These are phyloP conservation scores for Leptinotarsa rubiginosa DNA, from an alignment of 2,888 invertebrate species.

Conservation along the genomic window DNA sequence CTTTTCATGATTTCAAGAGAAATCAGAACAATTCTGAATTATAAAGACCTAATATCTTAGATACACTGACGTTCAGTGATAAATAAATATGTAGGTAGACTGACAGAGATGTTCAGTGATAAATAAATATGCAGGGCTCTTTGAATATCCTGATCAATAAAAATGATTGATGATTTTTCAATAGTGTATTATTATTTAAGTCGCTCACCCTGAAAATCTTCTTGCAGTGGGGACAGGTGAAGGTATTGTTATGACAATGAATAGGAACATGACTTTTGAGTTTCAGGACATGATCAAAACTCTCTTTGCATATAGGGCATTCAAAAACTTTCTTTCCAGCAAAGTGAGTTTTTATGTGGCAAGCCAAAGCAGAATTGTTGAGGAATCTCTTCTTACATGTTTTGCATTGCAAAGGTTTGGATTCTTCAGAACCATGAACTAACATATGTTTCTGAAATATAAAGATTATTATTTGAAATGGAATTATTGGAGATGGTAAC, in stretches of 20 bases:
- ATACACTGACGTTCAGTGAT: no score
- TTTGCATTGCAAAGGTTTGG: conserved; percentile 77
- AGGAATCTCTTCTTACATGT: conserved; percentile 76
- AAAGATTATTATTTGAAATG: neutral
- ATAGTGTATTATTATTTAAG: neutral
- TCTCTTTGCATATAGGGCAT: conserved; percentile 79
- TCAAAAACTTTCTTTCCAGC: conserved; percentile 74
- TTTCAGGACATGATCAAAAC: conserved; percentile 74
- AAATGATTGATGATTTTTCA: no score
- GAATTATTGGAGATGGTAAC: no score
- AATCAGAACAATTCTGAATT: no score
- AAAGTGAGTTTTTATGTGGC: conserved; percentile 78
- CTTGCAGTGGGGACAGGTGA: conserved; percentile 77
- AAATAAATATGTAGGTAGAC: no score
- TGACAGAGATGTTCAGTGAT: no score
- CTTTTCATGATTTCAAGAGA: no score
- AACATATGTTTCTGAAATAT: conserved; percentile 71
- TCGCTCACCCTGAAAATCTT: conserved; percentile 69
- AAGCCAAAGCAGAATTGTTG: conserved; percentile 78
- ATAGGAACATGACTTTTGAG: conserved; percentile 76
- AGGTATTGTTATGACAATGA: conserved; percentile 75
- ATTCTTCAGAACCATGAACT: conserved; percentile 75
- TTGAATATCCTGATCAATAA: no score
- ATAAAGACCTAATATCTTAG: no score
- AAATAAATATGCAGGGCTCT: no score